Evolutionary conservation across 2,113 vertebrate species (phyloP).

Genomic region (Erythrocercus mccallii): DNA sequence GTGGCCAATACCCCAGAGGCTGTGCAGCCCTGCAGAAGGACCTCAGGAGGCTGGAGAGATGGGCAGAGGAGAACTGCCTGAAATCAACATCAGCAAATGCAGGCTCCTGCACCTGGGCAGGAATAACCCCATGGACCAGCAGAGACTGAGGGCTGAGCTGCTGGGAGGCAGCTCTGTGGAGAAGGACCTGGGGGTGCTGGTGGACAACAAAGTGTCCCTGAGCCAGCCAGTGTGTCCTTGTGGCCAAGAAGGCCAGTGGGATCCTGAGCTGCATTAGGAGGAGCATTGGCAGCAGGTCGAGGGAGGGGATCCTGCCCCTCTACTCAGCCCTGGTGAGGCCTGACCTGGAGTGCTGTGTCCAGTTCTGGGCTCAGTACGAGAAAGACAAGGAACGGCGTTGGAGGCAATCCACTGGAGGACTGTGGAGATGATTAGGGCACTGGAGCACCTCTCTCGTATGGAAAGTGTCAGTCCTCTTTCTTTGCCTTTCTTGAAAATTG

Average conservation of each 20-base stretch:
- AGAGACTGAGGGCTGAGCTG: no score
- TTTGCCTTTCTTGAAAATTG: neutral
- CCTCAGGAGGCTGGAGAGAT: neutral
- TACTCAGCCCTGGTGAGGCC: neutral
- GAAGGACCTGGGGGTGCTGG: no score
- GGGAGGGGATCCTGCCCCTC: no score
- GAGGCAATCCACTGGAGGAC: neutral
- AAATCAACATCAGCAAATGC: neutral
- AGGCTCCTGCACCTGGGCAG: neutral
- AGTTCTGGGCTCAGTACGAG: neutral
- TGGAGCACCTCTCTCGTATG: neutral
- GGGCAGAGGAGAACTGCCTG: no score
- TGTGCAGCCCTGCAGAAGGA: neutral
- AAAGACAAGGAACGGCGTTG: neutral
- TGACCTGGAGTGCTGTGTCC: neutral
- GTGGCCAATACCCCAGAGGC: rapidly evolving
- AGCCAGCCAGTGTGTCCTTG: no score
- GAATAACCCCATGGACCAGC: neutral
- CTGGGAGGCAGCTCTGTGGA: no score
- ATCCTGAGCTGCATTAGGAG: no score
- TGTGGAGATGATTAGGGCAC: neutral
- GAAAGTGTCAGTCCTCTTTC: neutral
- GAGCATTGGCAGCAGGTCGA: no score
- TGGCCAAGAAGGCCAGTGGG: no score
- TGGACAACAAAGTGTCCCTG: no score